phyloP scores from a whole-genome alignment of 1,140 invertebrate genomes.

The Sipha flava region DNA sequence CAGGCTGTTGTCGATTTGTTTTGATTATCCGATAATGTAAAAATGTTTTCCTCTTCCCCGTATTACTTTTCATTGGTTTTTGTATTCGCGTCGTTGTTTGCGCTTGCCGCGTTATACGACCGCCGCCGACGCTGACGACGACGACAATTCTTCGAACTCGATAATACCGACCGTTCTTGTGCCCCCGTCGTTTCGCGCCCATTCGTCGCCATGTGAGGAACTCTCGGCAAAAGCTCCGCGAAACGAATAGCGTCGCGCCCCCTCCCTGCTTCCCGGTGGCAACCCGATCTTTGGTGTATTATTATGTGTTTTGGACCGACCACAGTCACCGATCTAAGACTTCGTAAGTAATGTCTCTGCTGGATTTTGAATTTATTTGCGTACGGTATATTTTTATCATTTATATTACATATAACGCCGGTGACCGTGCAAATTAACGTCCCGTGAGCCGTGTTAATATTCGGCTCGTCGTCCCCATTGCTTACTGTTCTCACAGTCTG shows the following conservation, averaged over 20 bases:
- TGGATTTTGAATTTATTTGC: not conserved
- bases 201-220: not conserved
- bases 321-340: not conserved
- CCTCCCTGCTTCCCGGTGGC: not conserved
- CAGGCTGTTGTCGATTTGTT: conserved; percentile 31
- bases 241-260: conserved; percentile 9
- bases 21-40: conserved; percentile 33
- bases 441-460: too few species aligned
- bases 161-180: not conserved
- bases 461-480: too few species aligned
- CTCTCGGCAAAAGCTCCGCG: not conserved
- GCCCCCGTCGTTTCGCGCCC: not conserved
- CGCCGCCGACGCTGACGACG: not conserved
- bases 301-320: not conserved
- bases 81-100: not conserved
- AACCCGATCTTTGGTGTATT: not conserved
- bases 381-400: not conserved
- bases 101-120: not conserved
- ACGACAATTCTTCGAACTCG: not conserved
- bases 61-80: conserved; percentile 8
- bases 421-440: too few species aligned
- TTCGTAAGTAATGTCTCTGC: not conserved
- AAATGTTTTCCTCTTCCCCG: conserved; percentile 12
- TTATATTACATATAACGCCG: too few species aligned
- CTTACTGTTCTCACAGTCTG: too few species aligned